Conservation (phyloP, 2,888 invertebrate species). For the Tuta absoluta region DNA sequence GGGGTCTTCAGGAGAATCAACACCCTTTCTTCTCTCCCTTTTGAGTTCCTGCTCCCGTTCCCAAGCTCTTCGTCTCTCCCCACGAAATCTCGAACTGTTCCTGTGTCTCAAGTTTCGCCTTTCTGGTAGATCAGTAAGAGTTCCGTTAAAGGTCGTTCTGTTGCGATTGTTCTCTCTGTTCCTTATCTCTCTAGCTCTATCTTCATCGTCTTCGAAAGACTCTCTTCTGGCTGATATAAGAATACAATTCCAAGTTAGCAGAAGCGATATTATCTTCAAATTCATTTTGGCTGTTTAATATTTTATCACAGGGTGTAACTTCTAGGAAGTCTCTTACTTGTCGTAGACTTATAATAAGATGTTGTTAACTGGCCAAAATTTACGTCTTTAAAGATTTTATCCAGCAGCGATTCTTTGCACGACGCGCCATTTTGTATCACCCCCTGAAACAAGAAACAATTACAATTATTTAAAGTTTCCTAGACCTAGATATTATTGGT, state of each 20-base stretch:
- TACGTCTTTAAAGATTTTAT: constrained; percentile 50
- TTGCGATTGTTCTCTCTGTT: constrained; percentile 75
- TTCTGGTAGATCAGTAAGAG: constrained; percentile 69
- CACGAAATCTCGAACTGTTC: constrained; percentile 71
- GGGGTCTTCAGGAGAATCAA: constrained; percentile 62
- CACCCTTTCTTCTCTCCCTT: constrained; percentile 68
- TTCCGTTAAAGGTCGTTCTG: constrained; percentile 74
- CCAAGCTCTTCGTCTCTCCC: constrained; percentile 68
- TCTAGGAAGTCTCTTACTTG: constrained; percentile 40
- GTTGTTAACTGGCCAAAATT: constrained; percentile 19
- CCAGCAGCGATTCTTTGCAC: constrained; percentile 42
- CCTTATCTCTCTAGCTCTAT: constrained; percentile 63
- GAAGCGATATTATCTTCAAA: constrained; percentile 68
- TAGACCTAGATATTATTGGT: no score
- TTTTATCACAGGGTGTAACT: constrained; percentile 42
- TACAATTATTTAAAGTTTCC: no score
- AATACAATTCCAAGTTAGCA: constrained; percentile 73
- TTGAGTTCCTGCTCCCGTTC: constrained; percentile 69
- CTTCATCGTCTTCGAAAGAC: constrained; percentile 61
- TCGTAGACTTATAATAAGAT: constrained; percentile 19
- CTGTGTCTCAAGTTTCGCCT: constrained; percentile 70
- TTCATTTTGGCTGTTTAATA: constrained; percentile 61
- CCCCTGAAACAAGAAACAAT: constrained; percentile 61
- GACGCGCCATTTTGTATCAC: constrained; percentile 59
- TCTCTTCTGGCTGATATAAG: constrained; percentile 68